Evolutionary conservation across 2,797 vertebrate species (phyloP).

Genomic region (Sebastiscus albofasciatus): DNA sequence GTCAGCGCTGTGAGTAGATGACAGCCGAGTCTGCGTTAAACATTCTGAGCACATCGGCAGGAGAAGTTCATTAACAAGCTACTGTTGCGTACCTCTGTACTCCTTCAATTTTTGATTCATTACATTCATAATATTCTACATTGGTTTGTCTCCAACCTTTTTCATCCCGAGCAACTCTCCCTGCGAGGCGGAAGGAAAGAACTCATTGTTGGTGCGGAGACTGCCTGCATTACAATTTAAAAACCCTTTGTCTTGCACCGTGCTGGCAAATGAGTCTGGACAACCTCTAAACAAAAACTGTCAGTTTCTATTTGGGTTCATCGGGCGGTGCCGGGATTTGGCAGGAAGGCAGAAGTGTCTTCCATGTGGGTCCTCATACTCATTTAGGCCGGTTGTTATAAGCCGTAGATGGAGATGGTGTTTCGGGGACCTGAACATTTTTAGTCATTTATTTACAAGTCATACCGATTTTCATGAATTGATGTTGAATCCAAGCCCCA

Average conservation of each 20-base stretch:
- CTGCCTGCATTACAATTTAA: constrained; percentile 80
- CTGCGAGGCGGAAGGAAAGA: constrained; percentile 70
- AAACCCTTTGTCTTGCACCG: constrained; percentile 76
- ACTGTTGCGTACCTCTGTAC: constrained; percentile 65
- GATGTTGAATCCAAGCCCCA: constrained; percentile 22
- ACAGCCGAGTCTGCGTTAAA: constrained; percentile 36
- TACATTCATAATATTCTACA: constrained; percentile 79
- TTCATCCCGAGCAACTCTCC: constrained; percentile 64
- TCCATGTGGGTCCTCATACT: constrained; percentile 70
- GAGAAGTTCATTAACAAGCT: constrained; percentile 70
- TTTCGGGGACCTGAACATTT: constrained; percentile 58
- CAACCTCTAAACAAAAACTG: constrained; percentile 85
- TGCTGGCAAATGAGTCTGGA: constrained; percentile 82
- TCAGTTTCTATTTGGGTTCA: constrained; percentile 81
- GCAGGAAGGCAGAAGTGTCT: constrained; percentile 74
- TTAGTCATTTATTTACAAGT: constrained; percentile 64
- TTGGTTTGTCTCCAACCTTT: constrained; percentile 75
- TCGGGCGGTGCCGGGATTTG: constrained; percentile 74
- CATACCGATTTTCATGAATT: constrained; percentile 49
- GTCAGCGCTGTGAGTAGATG: constrained; percentile 38
- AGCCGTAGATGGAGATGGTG: constrained; percentile 56
- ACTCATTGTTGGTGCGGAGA: constrained; percentile 76
- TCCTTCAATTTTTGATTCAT: constrained; percentile 76
- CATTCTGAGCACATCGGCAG: constrained; percentile 62
- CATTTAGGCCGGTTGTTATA: constrained; percentile 70